Base-by-base conservation (phyloP, 2,797 vertebrate genomes). In the Epinephelus awoara region DNA sequence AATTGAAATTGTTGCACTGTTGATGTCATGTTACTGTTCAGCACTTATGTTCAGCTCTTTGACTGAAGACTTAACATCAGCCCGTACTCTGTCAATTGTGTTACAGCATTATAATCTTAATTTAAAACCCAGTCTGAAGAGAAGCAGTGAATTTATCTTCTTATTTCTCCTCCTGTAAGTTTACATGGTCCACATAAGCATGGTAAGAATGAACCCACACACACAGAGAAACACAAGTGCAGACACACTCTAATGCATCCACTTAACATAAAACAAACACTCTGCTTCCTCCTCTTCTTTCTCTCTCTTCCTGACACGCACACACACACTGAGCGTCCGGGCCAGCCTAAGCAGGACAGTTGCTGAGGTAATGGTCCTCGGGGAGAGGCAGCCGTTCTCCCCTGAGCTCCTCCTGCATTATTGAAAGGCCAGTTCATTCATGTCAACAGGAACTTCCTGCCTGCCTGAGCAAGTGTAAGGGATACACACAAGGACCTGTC, bases 401-500 rank as follows among this genome's bases (percentile, higher is more conserved):
- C 66, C 64, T 82, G 79, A 87, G 85, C 77, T 88, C 79, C 80
- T 88, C 71, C 80, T 92, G 88, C 89, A 92, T 92, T 92, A 93
- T 93, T 94, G 89, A 93, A 90, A 89, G 86, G 79, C 83, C 73
- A 77, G 91, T 89, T 92, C 85, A 90, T 88, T 91, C 86, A 90
- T 92, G 93, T 91, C 85, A 87, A 92, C 87, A 88, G 92, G 90
- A 91, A 90, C 92, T 93, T 93, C 93, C 92, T 93, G 87, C 80
- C 85, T 88, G 87, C 90, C 89, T 79, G 77, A 87, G 85, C 90
- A 75, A 88, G 85, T 91, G 89, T 91, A 93, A 90, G 86, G 66
- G 91, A 92, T 89, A 88, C 85, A 86, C 86, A 85, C 64, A 78
- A 75, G 87, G 82, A 84, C 87, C 85, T 75, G 87, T 90, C 79